phyloP scores from a whole-genome alignment of 2,888 invertebrate species.

The Cheilosia soror region DNA sequence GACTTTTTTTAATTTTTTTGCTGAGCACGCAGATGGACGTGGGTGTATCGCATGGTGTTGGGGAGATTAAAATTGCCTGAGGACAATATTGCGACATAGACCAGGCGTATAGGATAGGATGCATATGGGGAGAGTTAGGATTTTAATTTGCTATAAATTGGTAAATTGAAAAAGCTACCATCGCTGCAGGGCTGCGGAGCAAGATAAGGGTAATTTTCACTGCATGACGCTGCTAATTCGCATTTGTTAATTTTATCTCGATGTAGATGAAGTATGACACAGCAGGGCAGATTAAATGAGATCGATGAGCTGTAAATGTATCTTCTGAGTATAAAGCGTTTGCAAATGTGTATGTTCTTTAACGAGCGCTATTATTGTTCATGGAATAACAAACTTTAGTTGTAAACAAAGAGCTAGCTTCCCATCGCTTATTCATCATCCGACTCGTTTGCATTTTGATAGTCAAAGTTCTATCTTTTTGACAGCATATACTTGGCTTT shows the following conservation, averaged over 20 bases:
- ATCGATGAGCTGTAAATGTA: neutral
- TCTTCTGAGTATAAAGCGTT: too few species aligned
- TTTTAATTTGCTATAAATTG: slow-evolving; percentile 70
- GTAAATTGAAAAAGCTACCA: slow-evolving; percentile 66
- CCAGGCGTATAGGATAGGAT: neutral
- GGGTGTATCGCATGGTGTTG: slow-evolving; percentile 22
- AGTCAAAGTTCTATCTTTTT: too few species aligned
- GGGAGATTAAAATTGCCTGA: slow-evolving; percentile 61
- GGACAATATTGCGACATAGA: slow-evolving; percentile 22
- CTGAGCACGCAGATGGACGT: slow-evolving; percentile 34
- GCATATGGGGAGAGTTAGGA: neutral
- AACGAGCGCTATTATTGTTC: too few species aligned
- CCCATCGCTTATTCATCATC: too few species aligned
- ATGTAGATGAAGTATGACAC: neutral
- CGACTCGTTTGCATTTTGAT: too few species aligned
- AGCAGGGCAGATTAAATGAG: neutral
- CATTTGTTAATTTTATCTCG: slow-evolving; percentile 18
- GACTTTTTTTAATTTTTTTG: slow-evolving; percentile 19
- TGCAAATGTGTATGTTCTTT: too few species aligned
- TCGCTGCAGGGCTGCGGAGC: slow-evolving; percentile 21
- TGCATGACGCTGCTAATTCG: slow-evolving; percentile 34
- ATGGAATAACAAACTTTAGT: too few species aligned
- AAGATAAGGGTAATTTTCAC: slow-evolving; percentile 51
- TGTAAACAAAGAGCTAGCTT: too few species aligned
- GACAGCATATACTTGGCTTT: too few species aligned